Percentiles rank a stretch among this genome's conserved stretches.
phyloP scores from a whole-genome alignment of 2,113 vertebrate genomes.

The Chloropsis hardwickii region DNA sequence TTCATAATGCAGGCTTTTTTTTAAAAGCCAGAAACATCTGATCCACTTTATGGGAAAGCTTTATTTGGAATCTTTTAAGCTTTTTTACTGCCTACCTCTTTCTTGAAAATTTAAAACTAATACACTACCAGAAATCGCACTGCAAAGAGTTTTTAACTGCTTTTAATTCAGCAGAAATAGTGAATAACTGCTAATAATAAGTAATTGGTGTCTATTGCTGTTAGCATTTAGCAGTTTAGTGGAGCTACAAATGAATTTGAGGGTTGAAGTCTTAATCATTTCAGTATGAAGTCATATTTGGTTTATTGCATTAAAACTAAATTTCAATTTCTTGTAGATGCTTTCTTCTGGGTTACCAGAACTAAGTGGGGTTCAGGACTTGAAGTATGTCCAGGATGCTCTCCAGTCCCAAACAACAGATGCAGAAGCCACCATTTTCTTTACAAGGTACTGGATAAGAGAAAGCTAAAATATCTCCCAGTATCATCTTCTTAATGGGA shows the following conservation, averaged over 20 bases:
- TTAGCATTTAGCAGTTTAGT: not conserved
- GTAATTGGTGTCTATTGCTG: not conserved
- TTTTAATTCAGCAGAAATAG: not conserved
- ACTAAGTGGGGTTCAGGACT: slow-evolving; percentile 87
- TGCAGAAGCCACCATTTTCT: slow-evolving; percentile 96
- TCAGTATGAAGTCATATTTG: not conserved
- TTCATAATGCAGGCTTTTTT: not conserved
- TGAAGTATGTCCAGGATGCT: slow-evolving; percentile 95
- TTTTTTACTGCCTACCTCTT: not conserved
- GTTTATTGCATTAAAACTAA: not conserved
- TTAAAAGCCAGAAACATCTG: not conserved
- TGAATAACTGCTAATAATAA: not conserved
- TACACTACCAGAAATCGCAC: not conserved
- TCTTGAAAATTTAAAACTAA: not conserved
- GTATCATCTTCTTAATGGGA: not conserved
- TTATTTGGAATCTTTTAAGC: not conserved
- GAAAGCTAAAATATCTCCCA: not conserved
- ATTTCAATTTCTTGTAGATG: slow-evolving; percentile 79
- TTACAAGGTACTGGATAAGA: slow-evolving; percentile 84
- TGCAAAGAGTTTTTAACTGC: not conserved
- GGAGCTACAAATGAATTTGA: not conserved
- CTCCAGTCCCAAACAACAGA: slow-evolving; percentile 95
- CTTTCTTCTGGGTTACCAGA: slow-evolving; percentile 93
- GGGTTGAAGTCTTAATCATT: not conserved
- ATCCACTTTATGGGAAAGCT: not conserved